Evolutionary conservation across 2,797 vertebrate genomes (phyloP).

Genomic region (Craterocephalus amniculus): DNA sequence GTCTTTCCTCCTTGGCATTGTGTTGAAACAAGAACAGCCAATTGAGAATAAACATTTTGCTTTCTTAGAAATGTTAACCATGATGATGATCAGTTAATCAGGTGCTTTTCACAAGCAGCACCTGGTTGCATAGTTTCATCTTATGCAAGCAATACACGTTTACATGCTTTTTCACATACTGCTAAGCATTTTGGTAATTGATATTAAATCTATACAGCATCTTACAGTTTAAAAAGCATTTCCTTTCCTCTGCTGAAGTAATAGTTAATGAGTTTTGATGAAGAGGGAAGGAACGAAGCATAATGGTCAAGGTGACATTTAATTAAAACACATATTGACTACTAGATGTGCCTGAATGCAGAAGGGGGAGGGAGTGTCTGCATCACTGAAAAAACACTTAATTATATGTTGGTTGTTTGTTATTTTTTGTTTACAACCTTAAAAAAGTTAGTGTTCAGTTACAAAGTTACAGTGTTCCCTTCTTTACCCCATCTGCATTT

Average conservation of each 20-base stretch:
- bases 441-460: no score
- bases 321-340: constrained; percentile 1
- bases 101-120: not conserved
- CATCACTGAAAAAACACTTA: not conserved
- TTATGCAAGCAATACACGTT: not conserved
- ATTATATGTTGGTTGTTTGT: no score
- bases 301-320: not conserved
- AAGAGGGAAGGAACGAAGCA: not conserved
- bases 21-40: not conserved
- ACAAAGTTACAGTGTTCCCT: not conserved
- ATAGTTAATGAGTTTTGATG: not conserved
- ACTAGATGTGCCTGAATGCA: not conserved
- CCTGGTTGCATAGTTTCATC: not conserved
- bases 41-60: not conserved
- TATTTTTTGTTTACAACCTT: no score
- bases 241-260: not conserved
- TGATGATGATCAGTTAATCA: not conserved
- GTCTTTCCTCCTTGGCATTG: not conserved
- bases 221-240: not conserved
- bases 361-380: not conserved
- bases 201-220: not conserved
- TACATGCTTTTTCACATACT: not conserved
- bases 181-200: not conserved
- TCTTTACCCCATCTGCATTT: not conserved
- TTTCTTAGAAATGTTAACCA: not conserved